Evolutionary conservation across 2,113 vertebrate genomes (phyloP).

Genomic region (Siphamia tubifer): DNA sequence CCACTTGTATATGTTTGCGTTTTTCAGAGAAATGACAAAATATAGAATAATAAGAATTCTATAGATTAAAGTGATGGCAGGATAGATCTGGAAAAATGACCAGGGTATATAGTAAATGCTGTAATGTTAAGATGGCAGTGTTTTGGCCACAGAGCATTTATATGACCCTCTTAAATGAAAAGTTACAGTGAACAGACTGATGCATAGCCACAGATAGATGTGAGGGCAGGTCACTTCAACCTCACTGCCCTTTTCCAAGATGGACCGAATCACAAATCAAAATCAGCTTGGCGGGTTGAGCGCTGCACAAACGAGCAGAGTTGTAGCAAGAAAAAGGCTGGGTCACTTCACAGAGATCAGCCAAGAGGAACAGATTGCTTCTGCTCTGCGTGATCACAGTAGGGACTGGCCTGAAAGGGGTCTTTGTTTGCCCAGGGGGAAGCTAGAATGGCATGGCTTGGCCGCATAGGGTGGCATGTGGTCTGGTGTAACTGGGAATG

Average conservation of each 20-base stretch:
- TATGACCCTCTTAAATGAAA: slow-evolving; percentile 2
- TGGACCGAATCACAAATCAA: slow-evolving; percentile 25
- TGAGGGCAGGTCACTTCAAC: not conserved
- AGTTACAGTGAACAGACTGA: not conserved
- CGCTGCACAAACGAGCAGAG: slow-evolving; percentile 18
- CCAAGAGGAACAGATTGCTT: slow-evolving; percentile 78
- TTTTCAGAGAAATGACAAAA: too few relatives aligned
- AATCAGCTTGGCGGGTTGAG: slow-evolving; percentile 13
- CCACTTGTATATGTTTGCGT: too few relatives aligned
- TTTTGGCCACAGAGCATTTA: not conserved
- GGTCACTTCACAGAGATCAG: slow-evolving; percentile 68
- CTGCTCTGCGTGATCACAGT: slow-evolving; percentile 68
- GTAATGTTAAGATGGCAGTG: not conserved
- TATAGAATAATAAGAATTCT: too few relatives aligned
- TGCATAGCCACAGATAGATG: not conserved
- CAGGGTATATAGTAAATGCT: too few relatives aligned
- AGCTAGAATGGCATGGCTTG: slow-evolving; percentile 47
- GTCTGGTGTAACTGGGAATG: slow-evolving; percentile 46
- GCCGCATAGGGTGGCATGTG: slow-evolving; percentile 62
- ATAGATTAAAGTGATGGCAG: too few relatives aligned
- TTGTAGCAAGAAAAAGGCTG: slow-evolving; percentile 40
- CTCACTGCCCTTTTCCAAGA: slow-evolving; percentile 41
- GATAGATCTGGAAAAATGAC: too few relatives aligned
- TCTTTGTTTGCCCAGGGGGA: slow-evolving; percentile 67
- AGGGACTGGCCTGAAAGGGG: slow-evolving; percentile 66